Base-by-base conservation (phyloP, 2,888 invertebrate species). In the Gnatocerus cornutus region DNA sequence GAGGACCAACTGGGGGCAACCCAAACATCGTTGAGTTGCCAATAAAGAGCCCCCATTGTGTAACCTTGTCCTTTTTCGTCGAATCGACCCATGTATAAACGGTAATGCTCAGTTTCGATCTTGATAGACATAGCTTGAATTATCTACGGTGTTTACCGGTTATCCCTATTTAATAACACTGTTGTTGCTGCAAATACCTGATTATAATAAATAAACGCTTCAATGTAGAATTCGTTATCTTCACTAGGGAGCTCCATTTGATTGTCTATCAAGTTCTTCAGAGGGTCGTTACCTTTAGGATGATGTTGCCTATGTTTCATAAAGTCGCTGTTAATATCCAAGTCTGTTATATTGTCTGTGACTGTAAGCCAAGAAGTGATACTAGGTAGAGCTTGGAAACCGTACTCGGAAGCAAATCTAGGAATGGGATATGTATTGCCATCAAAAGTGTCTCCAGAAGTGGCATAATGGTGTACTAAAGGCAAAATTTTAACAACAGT, bases 1-100 rank as follows among this genome's bases (percentile, higher is more conserved):
- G 48, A 61, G 5, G 97, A 91, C 99, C 99, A 99, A 0, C 97
- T 94, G 0, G 98, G 97, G 0, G 96, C 98, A 78, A 95, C 93
- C 99, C 99, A 99, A 33, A 98, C 94, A 83, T 99, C 98, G 83
- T 99, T 98, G 7, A 99, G 85, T 84, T 99, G 99, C 99, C 99
- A 99, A 84, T 97, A 99, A 59, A 99, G 87, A 0, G 98, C 96
- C 0, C 99, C 99, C 97, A 97, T 98, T 0, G 98, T 99, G 71
- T 87, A 82, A 3, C 93, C 93, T 76, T 88, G 84, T 0, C 90
- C 90, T 9, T 82, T 71, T 13, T 80, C 79, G 73, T 87, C 84
- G 6, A 88, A 63, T 39, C 76, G 80, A 56, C 86, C 87, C 67
- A 78, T 74, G 53, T 74, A 78, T 53, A 77, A 71, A n/a, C 82